Evolutionary conservation across 2,888 invertebrate species (phyloP), one percentile per base, ranked within the genome.

Genomic region (Amiota mariae): DNA sequence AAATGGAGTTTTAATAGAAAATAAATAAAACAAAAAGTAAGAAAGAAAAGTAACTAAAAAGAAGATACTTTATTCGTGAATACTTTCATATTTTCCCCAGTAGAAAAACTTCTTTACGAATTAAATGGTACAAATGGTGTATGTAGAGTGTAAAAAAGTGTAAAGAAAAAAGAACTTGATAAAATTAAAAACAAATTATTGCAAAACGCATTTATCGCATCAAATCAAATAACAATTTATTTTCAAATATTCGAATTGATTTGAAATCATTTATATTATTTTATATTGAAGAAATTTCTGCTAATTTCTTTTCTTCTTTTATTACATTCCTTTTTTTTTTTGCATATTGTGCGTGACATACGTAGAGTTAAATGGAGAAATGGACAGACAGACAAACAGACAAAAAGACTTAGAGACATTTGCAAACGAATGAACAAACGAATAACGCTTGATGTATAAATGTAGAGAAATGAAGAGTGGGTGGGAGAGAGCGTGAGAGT

Each of bases 341-440:
- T 85, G 82, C 84, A 85, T 85, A 85, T 81, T 83, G 84, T 78
- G 61, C 54, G 24, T 18, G 46, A 63, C 54, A 54, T 54, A 59
- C 59, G 59, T 59, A 59, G 20, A 59, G 59, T 11, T 59, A 59
- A 20, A 59, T 20, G 20, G 12, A n/a, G n/a, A 51, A 51, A 59
- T 20, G 20, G 20, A 51, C 15, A 10, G 48, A 47, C 24, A 2
- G 24, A 24, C 48, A 47, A 13, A 47, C 47, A 47, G 11, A 48
- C 64, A 36, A 48, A 48, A 15, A 18, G 47, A 48, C 66, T 36
- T 36, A 36, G 36, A 36, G 36, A 63, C 36, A 46, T 6, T 18
- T 8, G 11, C 49, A 24, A 66, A 47, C 47, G n/a, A 66, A 47
- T 36, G 66, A 66, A 66, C 6, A 9, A 64, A 46, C 66, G 48